phyloP scores from a whole-genome alignment of 2,888 invertebrate genomes.

The Drosophila pseudotakahashii region DNA sequence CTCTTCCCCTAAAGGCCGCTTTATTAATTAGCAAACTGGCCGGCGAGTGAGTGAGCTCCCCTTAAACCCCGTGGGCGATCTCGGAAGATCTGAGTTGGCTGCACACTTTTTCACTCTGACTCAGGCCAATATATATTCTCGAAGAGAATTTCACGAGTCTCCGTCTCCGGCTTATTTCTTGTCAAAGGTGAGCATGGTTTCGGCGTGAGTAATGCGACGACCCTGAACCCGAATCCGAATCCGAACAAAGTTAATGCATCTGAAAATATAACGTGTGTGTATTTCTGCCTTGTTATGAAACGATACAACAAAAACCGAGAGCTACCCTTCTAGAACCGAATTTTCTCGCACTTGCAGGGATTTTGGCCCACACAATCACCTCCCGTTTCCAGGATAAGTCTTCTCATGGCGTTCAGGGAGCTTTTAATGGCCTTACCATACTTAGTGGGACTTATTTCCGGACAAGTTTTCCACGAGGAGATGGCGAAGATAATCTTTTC shows the following conservation, averaged over 20 bases:
- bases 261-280: background rate
- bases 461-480: constrained; percentile 86
- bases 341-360: constrained; percentile 9
- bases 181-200: constrained; percentile 67
- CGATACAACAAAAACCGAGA: background rate
- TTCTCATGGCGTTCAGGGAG: constrained; percentile 19
- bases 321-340: constrained; percentile 1
- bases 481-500: constrained; percentile 90
- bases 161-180: constrained; percentile 42
- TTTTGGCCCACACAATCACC: constrained; percentile 10
- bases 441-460: constrained; percentile 86
- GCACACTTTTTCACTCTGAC: constrained; percentile 31
- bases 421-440: constrained; percentile 34
- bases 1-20: background rate
- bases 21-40: constrained; percentile 32
- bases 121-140: constrained; percentile 32
- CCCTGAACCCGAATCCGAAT: constrained; percentile 30
- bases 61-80: constrained; percentile 25
- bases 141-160: constrained; percentile 28
- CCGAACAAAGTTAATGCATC: constrained; percentile 4
- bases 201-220: constrained; percentile 62
- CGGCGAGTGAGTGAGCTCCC: background rate
- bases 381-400: constrained; percentile 12
- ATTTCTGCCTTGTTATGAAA: constrained; percentile 11
- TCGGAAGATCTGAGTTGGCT: constrained; percentile 8